Conservation (phyloP, 2,113 vertebrate genomes). For the Sphaerodactylus townsendi region DNA sequence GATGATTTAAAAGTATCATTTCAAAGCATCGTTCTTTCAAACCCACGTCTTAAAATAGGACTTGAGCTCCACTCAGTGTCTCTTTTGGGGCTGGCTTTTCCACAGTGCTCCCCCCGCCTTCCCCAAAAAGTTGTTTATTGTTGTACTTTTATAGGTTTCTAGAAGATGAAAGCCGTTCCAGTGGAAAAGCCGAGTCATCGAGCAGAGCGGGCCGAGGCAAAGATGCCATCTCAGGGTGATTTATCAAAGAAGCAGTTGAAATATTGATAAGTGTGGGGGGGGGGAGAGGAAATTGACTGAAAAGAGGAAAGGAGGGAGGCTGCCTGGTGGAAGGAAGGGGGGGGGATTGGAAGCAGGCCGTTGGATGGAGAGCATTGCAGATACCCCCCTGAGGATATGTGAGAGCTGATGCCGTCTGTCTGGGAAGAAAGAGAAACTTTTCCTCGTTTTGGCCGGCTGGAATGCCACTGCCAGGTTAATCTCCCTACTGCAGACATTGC, state of each 20-base stretch:
- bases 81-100: constrained; percentile 58
- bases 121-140: constrained; percentile 26
- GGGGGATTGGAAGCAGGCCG: constrained; percentile 33
- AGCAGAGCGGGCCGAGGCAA: constrained; percentile 40
- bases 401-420: constrained; percentile 53
- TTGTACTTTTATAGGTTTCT: background rate
- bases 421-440: constrained; percentile 37
- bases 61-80: constrained; percentile 66
- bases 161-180: constrained; percentile 32
- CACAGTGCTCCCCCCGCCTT: background rate
- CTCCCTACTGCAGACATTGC: constrained; percentile 37
- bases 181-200: background rate
- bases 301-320: constrained; percentile 52
- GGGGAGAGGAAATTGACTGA: constrained; percentile 72
- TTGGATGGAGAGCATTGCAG: constrained; percentile 38
- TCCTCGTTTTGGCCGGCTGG: constrained; percentile 33
- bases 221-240: constrained; percentile 56
- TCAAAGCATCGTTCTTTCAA: constrained; percentile 61
- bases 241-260: constrained; percentile 62
- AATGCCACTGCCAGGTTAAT: constrained; percentile 27
- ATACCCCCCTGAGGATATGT: constrained; percentile 54
- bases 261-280: constrained; percentile 72
- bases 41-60: constrained; percentile 44
- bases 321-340: constrained; percentile 46
- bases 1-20: constrained; percentile 55